Evolutionary conservation across 2,113 vertebrate genomes (phyloP).

Genomic region (Cephalopterus ornatus): DNA sequence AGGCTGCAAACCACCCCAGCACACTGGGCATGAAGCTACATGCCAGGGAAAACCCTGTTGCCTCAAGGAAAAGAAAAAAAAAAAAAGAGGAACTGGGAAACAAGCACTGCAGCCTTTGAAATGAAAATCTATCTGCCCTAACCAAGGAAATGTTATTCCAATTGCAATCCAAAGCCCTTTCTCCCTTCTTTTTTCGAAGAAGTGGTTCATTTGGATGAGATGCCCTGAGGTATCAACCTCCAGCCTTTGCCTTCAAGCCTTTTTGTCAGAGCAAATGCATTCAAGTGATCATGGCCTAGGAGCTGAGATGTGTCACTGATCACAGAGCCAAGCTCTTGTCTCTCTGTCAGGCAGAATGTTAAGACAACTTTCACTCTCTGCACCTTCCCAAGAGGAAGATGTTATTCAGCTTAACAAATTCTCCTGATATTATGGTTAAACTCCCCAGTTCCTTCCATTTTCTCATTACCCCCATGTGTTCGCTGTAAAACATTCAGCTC

Average conservation of each 20-base stretch:
- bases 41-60: not conserved
- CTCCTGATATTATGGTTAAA: not conserved
- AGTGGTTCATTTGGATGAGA: not conserved
- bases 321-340: not conserved
- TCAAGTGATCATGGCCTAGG: not conserved
- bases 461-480: not conserved
- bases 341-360: not conserved
- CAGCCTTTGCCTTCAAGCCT: not conserved
- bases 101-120: slow-evolving; percentile 1
- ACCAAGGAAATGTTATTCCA: not conserved
- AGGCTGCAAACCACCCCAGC: rapidly evolving
- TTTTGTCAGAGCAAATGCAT: not conserved
- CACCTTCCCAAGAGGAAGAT: not conserved
- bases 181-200: not conserved
- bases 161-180: not conserved
- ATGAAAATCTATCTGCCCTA: slow-evolving; percentile 4
- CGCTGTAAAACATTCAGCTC: not conserved
- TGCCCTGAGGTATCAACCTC: not conserved
- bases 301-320: not conserved
- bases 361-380: not conserved
- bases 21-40: not conserved
- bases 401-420: not conserved
- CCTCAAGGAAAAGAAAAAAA: not conserved
- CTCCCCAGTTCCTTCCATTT: not conserved
- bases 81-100: not conserved